Evolutionary conservation across 2,113 vertebrate genomes (phyloP).

Genomic region (Thunnus maccoyii): DNA sequence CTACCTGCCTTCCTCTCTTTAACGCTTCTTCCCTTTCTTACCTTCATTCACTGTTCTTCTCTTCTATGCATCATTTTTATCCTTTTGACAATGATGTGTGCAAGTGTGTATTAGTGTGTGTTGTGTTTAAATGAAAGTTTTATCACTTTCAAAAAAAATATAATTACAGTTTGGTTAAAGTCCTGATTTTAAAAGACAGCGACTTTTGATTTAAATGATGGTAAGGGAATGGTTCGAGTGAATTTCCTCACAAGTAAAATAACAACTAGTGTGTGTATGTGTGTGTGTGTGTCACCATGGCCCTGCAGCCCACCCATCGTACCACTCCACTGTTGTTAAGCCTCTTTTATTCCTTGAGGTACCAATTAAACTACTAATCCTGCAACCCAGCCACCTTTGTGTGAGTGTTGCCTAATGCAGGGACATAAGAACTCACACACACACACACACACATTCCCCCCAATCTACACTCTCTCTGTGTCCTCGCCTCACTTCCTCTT

Average conservation of each 20-base stretch:
- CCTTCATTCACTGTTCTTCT: no score
- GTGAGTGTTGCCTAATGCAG: constrained; percentile 61
- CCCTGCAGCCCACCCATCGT: constrained; percentile 65
- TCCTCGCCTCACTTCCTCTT: constrained; percentile 45
- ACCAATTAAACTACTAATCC: constrained; percentile 83
- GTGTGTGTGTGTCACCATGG: constrained; percentile 56
- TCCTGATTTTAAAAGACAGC: no score
- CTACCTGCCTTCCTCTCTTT: no score
- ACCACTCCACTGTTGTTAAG: constrained; percentile 70
- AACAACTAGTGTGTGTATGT: constrained; percentile 28
- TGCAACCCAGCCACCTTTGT: constrained; percentile 66
- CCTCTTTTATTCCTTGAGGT: constrained; percentile 81
- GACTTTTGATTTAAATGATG: constrained; percentile 12
- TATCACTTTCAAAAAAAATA: background rate
- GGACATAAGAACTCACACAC: constrained; percentile 37
- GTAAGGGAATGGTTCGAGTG: constrained; percentile 13
- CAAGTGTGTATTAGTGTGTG: background rate
- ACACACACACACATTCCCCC: constrained; percentile 25
- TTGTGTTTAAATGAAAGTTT: background rate
- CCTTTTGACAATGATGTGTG: no score
- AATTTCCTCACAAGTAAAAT: constrained; percentile 26
- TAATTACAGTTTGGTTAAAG: constrained; percentile 2
- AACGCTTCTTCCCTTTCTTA: no score
- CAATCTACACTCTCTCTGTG: constrained; percentile 19
- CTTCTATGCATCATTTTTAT: no score